A percentile compares a stretch with the other conserved stretches of the same genome.
Conservation (phyloP, 2,113 vertebrate genomes). For the Halcyon malimbica region DNA sequence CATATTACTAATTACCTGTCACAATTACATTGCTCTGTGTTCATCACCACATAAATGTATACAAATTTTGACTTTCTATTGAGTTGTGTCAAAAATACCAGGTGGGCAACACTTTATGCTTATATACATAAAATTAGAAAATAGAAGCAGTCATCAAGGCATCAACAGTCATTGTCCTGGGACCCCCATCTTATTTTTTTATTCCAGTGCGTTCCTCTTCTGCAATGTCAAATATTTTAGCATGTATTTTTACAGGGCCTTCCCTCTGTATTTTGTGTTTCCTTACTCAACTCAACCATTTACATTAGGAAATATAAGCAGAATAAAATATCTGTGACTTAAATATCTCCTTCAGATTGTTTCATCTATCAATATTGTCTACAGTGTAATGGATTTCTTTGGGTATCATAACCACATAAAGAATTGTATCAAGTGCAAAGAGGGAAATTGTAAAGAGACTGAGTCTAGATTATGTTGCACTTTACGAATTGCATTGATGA, state of each 20-base stretch:
- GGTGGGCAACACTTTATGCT: not conserved
- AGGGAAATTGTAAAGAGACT: not conserved
- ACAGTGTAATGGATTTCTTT: not conserved
- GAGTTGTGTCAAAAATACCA: not conserved
- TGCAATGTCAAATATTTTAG: not conserved
- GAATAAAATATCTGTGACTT: not conserved
- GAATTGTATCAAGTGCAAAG: not conserved
- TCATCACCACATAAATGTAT: slow-evolving; percentile 51
- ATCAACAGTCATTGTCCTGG: not conserved
- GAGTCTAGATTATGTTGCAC: not conserved
- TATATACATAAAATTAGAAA: not conserved
- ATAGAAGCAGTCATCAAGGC: not conserved
- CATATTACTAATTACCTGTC: not conserved
- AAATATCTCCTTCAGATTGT: not conserved
- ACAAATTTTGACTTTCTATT: not conserved
- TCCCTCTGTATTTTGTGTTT: not conserved
- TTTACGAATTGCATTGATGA: not conserved
- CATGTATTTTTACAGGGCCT: not conserved
- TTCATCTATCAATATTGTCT: not conserved
- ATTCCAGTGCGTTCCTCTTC: not conserved
- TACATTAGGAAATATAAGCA: not conserved
- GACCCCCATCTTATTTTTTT: not conserved
- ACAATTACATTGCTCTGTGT: not conserved
- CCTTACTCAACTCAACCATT: not conserved
- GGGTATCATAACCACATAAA: not conserved